Conservation (phyloP, 2,888 invertebrate genomes). For the Sesia apiformis region DNA sequence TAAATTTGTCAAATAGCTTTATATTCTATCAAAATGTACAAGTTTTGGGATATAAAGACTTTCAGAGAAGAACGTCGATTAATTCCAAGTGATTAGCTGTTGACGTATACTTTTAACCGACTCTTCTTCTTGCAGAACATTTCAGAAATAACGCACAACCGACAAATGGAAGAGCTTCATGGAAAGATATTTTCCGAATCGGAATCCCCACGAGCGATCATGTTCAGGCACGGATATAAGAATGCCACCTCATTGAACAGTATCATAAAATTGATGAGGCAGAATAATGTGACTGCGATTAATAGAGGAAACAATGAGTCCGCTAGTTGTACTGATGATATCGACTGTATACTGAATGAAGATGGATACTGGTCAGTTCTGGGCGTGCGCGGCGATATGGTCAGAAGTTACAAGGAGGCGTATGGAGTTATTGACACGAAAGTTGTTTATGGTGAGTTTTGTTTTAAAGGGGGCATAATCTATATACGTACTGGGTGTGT, state of each 20-base stretch:
- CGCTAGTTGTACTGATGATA: conserved; percentile 25
- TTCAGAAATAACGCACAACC: conserved; percentile 40
- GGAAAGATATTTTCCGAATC: conserved; percentile 50
- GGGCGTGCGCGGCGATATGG: conserved; percentile 55
- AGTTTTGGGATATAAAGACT: no score
- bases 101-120: no score
- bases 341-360: conserved; percentile 37
- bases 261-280: conserved; percentile 54
- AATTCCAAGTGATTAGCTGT: no score
- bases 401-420: conserved; percentile 28
- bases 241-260: conserved; percentile 51
- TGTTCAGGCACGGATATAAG: conserved; percentile 45
- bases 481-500: no score
- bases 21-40: no score
- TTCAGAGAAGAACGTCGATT: no score
- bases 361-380: conserved; percentile 42
- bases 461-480: no score
- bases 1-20: no score
- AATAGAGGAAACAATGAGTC: conserved; percentile 28
- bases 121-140: conserved; percentile 39
- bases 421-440: conserved; percentile 76
- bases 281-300: conserved; percentile 48
- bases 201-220: conserved; percentile 45
- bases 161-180: conserved; percentile 44
- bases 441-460: conserved; percentile 53